Conservation (phyloP, 1,140 invertebrate genomes). For the Agrilus planipennis region DNA sequence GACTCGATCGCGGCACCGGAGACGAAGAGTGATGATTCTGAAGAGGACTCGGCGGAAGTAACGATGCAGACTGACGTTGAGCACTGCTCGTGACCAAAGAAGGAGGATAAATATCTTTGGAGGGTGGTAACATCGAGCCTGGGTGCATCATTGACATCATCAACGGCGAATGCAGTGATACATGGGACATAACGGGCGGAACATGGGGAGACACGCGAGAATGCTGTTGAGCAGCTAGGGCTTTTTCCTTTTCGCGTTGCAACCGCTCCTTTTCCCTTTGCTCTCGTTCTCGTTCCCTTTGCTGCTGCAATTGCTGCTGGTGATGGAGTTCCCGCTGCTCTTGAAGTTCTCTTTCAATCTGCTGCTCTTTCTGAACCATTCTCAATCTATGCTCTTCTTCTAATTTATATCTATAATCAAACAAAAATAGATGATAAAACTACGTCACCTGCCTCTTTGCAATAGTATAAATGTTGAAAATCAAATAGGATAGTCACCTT, state of each 20-base stretch:
- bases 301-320: conserved; percentile 31
- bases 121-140: conserved; percentile 26
- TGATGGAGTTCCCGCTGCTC: conserved; percentile 29
- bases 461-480: neutral
- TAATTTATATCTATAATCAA: conserved; percentile 40
- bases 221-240: conserved; percentile 22
- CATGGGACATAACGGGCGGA: conserved; percentile 19
- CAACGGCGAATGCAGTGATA: conserved; percentile 18
- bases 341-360: conserved; percentile 38
- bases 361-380: conserved; percentile 37
- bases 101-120: conserved; percentile 15
- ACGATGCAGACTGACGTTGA: conserved; percentile 17
- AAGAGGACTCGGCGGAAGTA: conserved; percentile 17
- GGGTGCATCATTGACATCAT: conserved; percentile 26
- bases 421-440: conserved; percentile 8
- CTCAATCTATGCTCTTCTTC: conserved; percentile 54
- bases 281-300: conserved; percentile 30
- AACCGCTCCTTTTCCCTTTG: conserved; percentile 30
- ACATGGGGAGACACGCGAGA: conserved; percentile 19
- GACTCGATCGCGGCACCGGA: conserved; percentile 24
- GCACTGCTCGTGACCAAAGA: conserved; percentile 17
- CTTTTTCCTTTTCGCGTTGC: conserved; percentile 32
- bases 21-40: conserved; percentile 15
- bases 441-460: neutral
- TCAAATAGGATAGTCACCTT: conserved; percentile 32